Evolutionary conservation across 2,888 invertebrate species (phyloP), one percentile per base, ranked within the genome.

Genomic region (Scotopteryx bipunctaria): DNA sequence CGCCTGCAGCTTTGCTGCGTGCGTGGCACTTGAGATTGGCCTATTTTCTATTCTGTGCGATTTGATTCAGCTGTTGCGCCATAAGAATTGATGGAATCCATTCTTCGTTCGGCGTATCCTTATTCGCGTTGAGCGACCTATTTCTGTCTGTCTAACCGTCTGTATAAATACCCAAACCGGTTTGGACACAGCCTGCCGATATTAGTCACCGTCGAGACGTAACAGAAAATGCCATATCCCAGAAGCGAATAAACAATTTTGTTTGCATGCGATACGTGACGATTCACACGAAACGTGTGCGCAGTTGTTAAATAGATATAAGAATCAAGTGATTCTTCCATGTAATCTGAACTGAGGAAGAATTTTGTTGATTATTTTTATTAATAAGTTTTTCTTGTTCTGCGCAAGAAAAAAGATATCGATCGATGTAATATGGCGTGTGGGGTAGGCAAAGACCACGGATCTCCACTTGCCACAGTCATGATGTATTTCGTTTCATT

Each of bases 121-220:
- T n/a, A n/a, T n/a, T 19, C 19, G 38, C 15, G 11, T 16, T 11
- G 23, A 5, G 11, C 40, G 31, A 11, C 53, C 54, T 54, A 49
- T 48, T 48, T 54, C 44, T 35, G 48, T 15, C 21, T 35, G 42
- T 14, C 14, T 44, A 43, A 40, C 53, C 16, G 53, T 47, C 47
- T 43, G 35, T 44, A 19, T 37, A n/a, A 29, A 41, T 32, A 19
- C 19, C 11, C 6, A 29, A 49, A 54, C 54, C 48, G 48, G 48
- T 54, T 44, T 4, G 14, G 33, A 25, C 23, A 3, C 17, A 11
- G 15, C 31, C n/a, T 31, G 19, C 43, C 23, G n/a, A 23, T 35
- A 40, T 54, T 40, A 54, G 48, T 54, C 54, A 49, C 40, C 35
- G 35, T 19, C 14, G 37, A 43, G 35, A 54, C 48, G 44, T 44